phyloP scores from a whole-genome alignment of 2,113 vertebrate species.

The Dendrocopos noguchii region DNA sequence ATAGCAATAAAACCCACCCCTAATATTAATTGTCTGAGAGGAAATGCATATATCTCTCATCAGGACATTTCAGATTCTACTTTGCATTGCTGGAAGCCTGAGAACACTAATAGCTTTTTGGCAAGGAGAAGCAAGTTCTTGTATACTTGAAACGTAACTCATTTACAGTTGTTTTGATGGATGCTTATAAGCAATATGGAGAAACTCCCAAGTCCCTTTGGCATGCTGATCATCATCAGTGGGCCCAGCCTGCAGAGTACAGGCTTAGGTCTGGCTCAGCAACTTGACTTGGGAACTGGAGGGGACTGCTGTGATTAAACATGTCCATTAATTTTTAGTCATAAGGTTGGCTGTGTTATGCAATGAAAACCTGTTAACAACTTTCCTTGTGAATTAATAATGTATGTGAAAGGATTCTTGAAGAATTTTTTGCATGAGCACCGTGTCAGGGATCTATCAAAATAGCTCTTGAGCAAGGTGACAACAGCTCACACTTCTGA shows the following conservation, averaged over 20 bases:
- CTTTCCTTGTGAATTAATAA: neutral
- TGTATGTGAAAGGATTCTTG: neutral
- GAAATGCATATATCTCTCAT: constrained; percentile 73
- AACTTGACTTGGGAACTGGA: neutral
- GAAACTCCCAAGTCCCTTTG: constrained; percentile 24
- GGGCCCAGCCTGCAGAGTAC: neutral
- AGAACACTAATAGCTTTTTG: constrained; percentile 61
- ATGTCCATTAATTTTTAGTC: neutral
- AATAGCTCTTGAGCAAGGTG: neutral
- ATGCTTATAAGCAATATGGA: constrained; percentile 43
- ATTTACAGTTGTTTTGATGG: constrained; percentile 67
- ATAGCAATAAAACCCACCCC: constrained; percentile 70
- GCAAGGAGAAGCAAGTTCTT: constrained; percentile 58
- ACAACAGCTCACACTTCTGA: neutral
- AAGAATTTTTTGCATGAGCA: neutral
- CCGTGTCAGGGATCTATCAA: neutral
- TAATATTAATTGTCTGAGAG: constrained; percentile 73
- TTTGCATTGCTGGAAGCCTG: constrained; percentile 70
- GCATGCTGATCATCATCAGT: neutral
- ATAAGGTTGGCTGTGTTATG: neutral
- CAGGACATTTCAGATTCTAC: constrained; percentile 63
- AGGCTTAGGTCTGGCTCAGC: constrained; percentile 4
- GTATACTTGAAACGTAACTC: constrained; percentile 67
- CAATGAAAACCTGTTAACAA: neutral
- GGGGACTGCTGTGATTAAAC: neutral